A percentile compares a stretch with the other conserved stretches of the same genome.
These are phyloP conservation scores for Antheraea mylitta DNA, from an alignment of 1,140 invertebrate species.

Conservation along the genomic window DNA sequence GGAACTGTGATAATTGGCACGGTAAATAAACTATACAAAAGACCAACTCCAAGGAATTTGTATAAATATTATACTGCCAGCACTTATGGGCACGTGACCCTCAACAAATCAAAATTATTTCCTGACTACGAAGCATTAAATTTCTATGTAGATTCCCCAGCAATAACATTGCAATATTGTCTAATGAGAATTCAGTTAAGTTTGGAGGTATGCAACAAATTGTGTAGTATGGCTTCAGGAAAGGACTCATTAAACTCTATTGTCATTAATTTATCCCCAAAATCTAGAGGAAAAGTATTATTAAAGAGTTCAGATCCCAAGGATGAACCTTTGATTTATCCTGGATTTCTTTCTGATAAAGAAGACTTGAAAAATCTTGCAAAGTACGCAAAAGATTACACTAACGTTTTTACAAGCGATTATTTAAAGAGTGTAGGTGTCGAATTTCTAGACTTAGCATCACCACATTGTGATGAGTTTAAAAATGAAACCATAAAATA, in stretches of 20 bases:
- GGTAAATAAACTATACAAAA: conserved; percentile 4
- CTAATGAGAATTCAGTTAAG: conserved; percentile 44
- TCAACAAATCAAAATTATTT: conserved; percentile 40
- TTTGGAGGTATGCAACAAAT: conserved; percentile 47
- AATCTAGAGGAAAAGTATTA: conserved; percentile 77
- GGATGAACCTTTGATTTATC: conserved; percentile 80
- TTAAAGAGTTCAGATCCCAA: conserved; percentile 77
- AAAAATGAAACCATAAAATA: conserved; percentile 13
- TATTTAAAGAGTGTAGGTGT: conserved; percentile 11
- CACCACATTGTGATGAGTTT: too few relatives aligned
- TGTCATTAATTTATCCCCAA: conserved; percentile 50
- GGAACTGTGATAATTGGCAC: background rate
- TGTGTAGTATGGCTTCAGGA: background rate
- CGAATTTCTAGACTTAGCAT: conserved; percentile 16
- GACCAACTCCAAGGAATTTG: conserved; percentile 31
- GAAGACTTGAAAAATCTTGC: too few relatives aligned
- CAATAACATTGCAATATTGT: background rate
- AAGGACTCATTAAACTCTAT: too few relatives aligned
- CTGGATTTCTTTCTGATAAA: conserved; percentile 71
- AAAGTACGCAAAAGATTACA: conserved; percentile 28
- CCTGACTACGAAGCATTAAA: conserved; percentile 74
- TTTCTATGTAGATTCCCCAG: background rate
- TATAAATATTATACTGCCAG: too few relatives aligned
- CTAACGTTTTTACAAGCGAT: conserved; percentile 17
- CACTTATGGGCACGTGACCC: conserved; percentile 85